Conservation (phyloP, 1,140 invertebrate species). For the Lepidurus apus region DNA sequence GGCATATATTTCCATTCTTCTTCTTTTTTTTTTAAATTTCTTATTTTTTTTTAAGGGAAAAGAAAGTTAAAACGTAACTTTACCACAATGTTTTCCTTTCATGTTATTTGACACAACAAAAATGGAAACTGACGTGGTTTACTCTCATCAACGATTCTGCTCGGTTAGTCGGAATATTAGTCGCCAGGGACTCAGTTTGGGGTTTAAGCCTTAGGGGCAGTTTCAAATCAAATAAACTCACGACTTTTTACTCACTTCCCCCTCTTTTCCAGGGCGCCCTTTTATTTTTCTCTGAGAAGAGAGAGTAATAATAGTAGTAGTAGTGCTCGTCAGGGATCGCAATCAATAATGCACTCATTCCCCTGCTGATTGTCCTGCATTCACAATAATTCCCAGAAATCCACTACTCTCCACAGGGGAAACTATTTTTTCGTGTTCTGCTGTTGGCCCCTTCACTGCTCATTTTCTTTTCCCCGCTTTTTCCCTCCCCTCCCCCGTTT, state of each 20-base stretch:
- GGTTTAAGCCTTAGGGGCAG: too few relatives aligned
- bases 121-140: too few relatives aligned
- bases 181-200: too few relatives aligned
- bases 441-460: neutral
- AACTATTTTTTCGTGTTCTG: neutral
- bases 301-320: neutral
- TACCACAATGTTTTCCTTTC: neutral
- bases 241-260: neutral
- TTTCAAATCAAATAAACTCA: too few relatives aligned
- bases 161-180: too few relatives aligned
- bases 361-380: neutral
- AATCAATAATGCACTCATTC: constrained; percentile 20
- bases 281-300: neutral
- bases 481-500: neutral
- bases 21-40: neutral
- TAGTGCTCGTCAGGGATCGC: neutral
- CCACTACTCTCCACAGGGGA: neutral
- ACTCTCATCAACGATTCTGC: too few relatives aligned
- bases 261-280: neutral
- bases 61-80: neutral
- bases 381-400: constrained; percentile 20
- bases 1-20: neutral
- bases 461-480: neutral
- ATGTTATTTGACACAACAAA: neutral
- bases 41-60: too few relatives aligned